phyloP scores from a whole-genome alignment of 2,797 vertebrate genomes.

The Peromyscus attwateri region DNA sequence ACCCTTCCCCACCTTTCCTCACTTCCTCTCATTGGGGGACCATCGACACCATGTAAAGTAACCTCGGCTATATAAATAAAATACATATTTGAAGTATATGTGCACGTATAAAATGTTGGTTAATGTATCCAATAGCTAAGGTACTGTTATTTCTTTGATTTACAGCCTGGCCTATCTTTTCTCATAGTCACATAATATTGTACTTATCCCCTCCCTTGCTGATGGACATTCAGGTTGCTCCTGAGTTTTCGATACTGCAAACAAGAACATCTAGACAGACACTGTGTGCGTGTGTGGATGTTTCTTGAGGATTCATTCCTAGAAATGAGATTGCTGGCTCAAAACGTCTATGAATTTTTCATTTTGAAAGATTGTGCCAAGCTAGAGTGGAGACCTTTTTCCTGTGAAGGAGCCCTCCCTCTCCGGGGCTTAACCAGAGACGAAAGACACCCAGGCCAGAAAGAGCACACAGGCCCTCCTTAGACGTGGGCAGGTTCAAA shows the following conservation, averaged over 20 bases:
- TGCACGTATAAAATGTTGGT: not conserved
- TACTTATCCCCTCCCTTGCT: not conserved
- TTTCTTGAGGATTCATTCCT: conserved; percentile 80
- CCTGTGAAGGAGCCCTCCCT: conserved; percentile 66
- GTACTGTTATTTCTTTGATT: not conserved
- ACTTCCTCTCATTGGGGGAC: conserved; percentile 17
- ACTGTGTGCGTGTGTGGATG: conserved; percentile 39
- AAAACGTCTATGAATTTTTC: conserved; percentile 76
- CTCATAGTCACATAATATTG: not conserved
- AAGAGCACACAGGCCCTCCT: conserved; percentile 38
- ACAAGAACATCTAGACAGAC: conserved; percentile 47
- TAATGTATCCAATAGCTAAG: not conserved
- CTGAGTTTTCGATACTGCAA: conserved; percentile 51
- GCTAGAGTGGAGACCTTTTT: conserved; percentile 71
- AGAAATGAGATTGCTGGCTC: conserved; percentile 76
- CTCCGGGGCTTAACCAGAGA: conserved; percentile 29
- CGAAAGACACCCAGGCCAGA: not conserved
- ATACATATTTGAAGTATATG: not conserved
- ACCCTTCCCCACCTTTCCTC: not conserved
- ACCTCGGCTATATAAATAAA: conserved; percentile 4
- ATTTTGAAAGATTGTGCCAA: conserved; percentile 76
- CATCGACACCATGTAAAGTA: not conserved
- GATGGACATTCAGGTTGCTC: conserved; percentile 15
- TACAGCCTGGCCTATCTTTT: not conserved
- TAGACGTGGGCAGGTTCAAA: not conserved